A percentile compares a stretch with the other conserved stretches of the same genome.
Conservation (phyloP, 2,113 vertebrate species). For the Crotalus viridis region DNA sequence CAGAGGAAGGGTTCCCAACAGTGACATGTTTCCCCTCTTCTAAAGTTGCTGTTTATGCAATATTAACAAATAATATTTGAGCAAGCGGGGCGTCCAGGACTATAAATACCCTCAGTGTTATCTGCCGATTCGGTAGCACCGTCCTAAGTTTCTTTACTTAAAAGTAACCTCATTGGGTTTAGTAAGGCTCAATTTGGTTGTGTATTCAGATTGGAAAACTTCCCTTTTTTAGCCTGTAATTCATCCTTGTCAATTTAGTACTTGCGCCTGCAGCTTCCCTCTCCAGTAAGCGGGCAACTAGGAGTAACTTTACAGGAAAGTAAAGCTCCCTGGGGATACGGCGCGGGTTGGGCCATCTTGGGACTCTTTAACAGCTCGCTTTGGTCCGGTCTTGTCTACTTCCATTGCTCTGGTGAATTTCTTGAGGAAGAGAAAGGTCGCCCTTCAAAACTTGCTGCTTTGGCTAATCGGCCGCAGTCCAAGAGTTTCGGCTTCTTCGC, state of each 20-base stretch:
- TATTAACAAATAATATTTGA: not conserved
- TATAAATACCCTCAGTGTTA: not conserved
- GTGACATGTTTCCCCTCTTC: not conserved
- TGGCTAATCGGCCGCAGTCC: not conserved
- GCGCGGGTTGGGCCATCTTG: not conserved
- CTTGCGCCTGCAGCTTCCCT: not conserved
- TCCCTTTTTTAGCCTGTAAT: not conserved
- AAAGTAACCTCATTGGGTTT: not conserved
- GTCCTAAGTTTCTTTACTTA: not conserved
- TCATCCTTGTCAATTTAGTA: not conserved
- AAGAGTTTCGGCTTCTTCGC: slow-evolving; percentile 64
- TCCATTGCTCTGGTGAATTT: not conserved
- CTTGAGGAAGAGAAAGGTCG: not conserved
- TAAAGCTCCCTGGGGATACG: not conserved
- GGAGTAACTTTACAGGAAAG: not conserved
- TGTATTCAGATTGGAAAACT: not conserved
- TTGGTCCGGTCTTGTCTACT: not conserved
- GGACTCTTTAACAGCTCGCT: not conserved
- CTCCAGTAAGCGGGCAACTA: not conserved
- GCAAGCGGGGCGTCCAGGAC: not conserved
- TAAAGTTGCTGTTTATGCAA: not conserved
- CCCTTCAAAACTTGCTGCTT: not conserved
- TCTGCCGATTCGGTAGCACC: not conserved
- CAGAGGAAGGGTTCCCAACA: not conserved
- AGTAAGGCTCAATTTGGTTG: not conserved